These are phyloP conservation scores for Philotrypesis tridentata DNA, from an alignment of 1,140 invertebrate genomes.

Conservation along the genomic window DNA sequence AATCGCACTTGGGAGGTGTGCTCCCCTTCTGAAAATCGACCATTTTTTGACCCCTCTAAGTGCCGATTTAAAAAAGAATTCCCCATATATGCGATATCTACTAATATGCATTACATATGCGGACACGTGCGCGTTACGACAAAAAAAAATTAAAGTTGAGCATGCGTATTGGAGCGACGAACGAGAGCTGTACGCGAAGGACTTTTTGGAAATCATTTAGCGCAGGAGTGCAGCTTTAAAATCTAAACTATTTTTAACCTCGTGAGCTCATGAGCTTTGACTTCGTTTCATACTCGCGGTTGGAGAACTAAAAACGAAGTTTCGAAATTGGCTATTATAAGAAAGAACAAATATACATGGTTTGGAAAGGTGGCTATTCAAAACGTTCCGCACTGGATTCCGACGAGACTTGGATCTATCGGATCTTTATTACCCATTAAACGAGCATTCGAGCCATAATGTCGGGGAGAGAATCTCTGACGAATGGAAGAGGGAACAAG, in stretches of 20 bases:
- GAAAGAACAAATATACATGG: conserved; percentile 52
- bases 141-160: not conserved
- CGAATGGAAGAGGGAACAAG: conserved; percentile 73
- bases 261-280: not conserved
- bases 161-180: no score
- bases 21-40: no score
- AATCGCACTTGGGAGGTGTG: no score
- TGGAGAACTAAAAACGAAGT: not conserved
- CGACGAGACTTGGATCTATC: conserved; percentile 77
- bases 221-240: not conserved
- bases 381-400: conserved; percentile 74
- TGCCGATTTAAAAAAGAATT: no score
- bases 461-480: conserved; percentile 76
- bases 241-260: not conserved
- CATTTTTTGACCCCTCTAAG: no score
- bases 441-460: conserved; percentile 75
- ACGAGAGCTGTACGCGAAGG: not conserved
- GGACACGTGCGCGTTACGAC: not conserved
- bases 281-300: not conserved
- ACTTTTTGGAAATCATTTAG: not conserved
- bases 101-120: no score
- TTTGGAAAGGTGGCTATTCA: conserved; percentile 77
- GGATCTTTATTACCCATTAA: conserved; percentile 78
- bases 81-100: no score
- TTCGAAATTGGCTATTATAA: not conserved